These are phyloP conservation scores for Manis crassicaudata DNA, from an alignment of 2,797 vertebrate genomes.

Conservation along the genomic window DNA sequence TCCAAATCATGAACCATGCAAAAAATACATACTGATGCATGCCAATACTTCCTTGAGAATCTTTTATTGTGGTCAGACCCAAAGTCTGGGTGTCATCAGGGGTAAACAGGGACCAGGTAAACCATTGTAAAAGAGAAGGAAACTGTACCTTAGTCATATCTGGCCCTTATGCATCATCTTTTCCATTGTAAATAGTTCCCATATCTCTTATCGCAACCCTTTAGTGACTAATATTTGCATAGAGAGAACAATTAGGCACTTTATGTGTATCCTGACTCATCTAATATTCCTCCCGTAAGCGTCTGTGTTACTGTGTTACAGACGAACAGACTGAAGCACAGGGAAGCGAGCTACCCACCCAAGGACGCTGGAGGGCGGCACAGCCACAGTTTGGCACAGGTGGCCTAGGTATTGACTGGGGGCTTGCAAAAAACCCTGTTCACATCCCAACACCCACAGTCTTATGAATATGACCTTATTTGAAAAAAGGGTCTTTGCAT, in stretches of 20 bases:
- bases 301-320: too few relatives aligned
- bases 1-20: not conserved
- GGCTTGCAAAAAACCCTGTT: not conserved
- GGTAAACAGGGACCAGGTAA: not conserved
- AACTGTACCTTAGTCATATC: not conserved
- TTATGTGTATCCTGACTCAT: not conserved
- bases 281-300: not conserved
- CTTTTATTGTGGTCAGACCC: not conserved
- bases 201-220: not conserved
- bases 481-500: not conserved
- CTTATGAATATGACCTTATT: not conserved
- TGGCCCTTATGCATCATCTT: not conserved
- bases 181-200: not conserved
- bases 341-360: not conserved
- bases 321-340: not conserved
- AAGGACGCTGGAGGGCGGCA: not conserved
- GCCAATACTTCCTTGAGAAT: not conserved
- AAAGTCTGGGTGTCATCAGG: not conserved
- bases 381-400: not conserved
- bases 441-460: not conserved
- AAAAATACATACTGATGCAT: not conserved
- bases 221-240: not conserved
- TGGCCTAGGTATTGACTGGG: not conserved
- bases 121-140: not conserved
- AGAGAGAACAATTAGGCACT: not conserved